phyloP scores from a whole-genome alignment of 2,797 vertebrate genomes.

The Ptychobarbus kaznakovi region DNA sequence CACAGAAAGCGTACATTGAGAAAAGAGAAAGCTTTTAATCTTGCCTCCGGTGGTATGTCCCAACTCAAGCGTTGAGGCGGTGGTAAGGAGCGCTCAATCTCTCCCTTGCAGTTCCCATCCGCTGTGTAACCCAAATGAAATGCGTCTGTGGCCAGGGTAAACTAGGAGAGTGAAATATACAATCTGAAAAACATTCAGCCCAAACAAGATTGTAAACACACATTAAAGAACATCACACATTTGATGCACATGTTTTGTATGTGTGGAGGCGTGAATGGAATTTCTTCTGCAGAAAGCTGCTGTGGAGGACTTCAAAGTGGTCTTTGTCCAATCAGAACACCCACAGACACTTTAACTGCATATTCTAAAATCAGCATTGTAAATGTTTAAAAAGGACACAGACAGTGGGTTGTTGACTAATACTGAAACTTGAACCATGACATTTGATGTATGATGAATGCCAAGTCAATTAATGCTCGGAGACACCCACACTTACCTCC shows the following conservation, averaged over 20 bases:
- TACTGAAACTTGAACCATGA: background rate
- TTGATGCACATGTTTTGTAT: background rate
- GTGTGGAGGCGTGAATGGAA: background rate
- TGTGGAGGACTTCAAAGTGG: background rate
- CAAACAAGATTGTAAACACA: background rate
- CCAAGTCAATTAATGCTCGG: too few species aligned
- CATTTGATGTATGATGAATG: background rate
- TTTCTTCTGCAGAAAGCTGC: background rate
- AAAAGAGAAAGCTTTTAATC: background rate
- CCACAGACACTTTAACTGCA: background rate
- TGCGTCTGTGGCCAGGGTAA: slow-evolving; percentile 83
- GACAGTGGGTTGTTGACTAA: background rate
- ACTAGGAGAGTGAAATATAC: slow-evolving; percentile 69
- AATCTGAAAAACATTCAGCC: background rate
- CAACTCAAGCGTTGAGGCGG: slow-evolving; percentile 83
- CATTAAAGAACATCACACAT: background rate
- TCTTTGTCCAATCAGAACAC: background rate
- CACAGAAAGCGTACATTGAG: background rate
- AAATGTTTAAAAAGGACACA: background rate
- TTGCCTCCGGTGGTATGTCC: slow-evolving; percentile 85
- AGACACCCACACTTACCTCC: slow-evolving; percentile 76
- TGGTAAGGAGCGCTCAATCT: slow-evolving; percentile 73
- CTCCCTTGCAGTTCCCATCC: slow-evolving; percentile 87
- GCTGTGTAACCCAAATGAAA: slow-evolving; percentile 86
- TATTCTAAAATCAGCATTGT: background rate